Evolutionary conservation across 2,797 vertebrate species (phyloP).

Genomic region (Sciurus vulgaris): DNA sequence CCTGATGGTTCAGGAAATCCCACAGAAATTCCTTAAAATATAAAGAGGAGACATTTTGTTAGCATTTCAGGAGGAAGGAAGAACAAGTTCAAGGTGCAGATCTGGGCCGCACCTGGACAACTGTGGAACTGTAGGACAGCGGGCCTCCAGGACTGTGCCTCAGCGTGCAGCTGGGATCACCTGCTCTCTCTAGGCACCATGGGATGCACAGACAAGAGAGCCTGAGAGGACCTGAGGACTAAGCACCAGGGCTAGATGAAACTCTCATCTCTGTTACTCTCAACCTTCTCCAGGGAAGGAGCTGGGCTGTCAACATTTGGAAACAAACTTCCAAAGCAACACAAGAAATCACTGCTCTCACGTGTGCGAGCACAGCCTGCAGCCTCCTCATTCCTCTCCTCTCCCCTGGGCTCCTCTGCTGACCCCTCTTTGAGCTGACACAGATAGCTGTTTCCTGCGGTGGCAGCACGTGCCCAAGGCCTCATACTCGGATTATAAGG

Average conservation of each 20-base stretch:
- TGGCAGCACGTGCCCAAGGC: neutral
- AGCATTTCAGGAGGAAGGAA: neutral
- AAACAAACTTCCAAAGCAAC: neutral
- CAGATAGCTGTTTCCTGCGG: neutral
- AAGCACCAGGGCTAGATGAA: neutral
- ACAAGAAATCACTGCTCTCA: neutral
- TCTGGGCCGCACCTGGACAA: accelerated
- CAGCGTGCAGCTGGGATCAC: neutral
- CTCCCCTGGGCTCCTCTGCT: neutral
- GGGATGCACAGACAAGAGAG: neutral
- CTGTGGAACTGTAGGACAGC: accelerated
- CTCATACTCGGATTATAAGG: neutral
- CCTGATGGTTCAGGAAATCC: constrained; percentile 90
- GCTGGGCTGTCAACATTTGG: neutral
- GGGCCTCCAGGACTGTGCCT: neutral
- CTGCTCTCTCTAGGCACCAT: neutral
- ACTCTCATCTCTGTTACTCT: too few relatives aligned
- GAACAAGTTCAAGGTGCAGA: neutral
- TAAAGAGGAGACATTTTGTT: neutral
- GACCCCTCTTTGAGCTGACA: neutral
- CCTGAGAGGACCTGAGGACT: neutral
- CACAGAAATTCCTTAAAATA: constrained; percentile 89
- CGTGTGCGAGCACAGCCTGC: too few relatives aligned
- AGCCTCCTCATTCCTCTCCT: too few relatives aligned
- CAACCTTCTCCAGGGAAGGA: neutral